Evolutionary conservation across 1,140 invertebrate species (phyloP).

Genomic region (Goniozus legneri): DNA sequence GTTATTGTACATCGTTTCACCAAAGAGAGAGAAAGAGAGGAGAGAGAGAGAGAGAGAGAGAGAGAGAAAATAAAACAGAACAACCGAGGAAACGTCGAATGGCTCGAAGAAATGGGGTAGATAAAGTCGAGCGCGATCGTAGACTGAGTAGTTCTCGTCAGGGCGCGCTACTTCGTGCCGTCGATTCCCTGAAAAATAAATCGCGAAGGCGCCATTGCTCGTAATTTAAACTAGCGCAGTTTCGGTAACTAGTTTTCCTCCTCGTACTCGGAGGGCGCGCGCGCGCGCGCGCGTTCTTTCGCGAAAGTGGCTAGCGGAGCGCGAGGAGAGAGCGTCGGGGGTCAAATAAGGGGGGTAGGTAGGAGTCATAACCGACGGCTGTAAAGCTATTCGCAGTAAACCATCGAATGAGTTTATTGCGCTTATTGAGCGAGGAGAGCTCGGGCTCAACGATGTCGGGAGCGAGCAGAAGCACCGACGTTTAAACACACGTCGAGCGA

Average conservation of each 20-base stretch:
- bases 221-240: conserved; percentile 53
- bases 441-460: conserved; percentile 11
- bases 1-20: no score
- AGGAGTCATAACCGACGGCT: conserved; percentile 41
- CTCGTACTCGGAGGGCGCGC: no score
- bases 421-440: conserved; percentile 39
- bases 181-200: conserved; percentile 43
- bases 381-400: conserved; percentile 54
- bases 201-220: conserved; percentile 41
- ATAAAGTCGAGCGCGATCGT: no score
- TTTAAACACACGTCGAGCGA: conserved; percentile 27
- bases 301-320: no score
- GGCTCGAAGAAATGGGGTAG: no score
- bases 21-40: no score
- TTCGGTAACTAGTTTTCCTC: conserved; percentile 51
- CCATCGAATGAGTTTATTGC: conserved; percentile 53
- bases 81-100: no score
- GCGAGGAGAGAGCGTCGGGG: neutral
- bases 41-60: no score
- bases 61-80: no score
- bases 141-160: no score
- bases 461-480: conserved; percentile 39
- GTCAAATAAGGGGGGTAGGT: neutral
- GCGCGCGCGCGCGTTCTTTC: no score
- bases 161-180: neutral